These are phyloP conservation scores for Cossypha caffra DNA, from an alignment of 2,797 vertebrate genomes.

Conservation along the genomic window DNA sequence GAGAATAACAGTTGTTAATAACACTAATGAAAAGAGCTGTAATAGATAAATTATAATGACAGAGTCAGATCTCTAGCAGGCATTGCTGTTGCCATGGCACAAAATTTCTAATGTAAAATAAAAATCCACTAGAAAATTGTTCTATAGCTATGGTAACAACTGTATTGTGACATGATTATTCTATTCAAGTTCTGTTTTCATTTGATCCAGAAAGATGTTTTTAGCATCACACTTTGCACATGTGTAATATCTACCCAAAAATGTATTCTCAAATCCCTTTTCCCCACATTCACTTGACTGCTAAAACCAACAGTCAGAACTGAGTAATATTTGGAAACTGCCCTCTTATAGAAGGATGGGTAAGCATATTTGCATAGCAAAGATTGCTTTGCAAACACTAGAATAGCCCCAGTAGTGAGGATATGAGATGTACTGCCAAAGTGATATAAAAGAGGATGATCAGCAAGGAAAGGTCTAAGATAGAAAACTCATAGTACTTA, in stretches of 20 bases:
- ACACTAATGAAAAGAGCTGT: slow-evolving; percentile 47
- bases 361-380: not conserved
- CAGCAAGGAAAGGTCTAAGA: not conserved
- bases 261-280: not conserved
- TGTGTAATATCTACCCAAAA: slow-evolving; percentile 22
- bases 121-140: slow-evolving; percentile 58
- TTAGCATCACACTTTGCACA: slow-evolving; percentile 7
- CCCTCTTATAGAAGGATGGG: not conserved
- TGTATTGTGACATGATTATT: slow-evolving; percentile 4
- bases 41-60: slow-evolving; percentile 62
- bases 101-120: slow-evolving; percentile 56
- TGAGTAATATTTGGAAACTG: not conserved
- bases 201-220: slow-evolving; percentile 35
- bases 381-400: not conserved
- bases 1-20: slow-evolving; percentile 57
- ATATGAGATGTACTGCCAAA: not conserved
- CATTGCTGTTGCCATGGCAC: slow-evolving; percentile 73
- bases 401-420: not conserved
- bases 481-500: not conserved
- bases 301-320: slow-evolving; percentile 11
- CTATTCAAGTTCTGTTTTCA: slow-evolving; percentile 6
- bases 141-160: slow-evolving; percentile 71
- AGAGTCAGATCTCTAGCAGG: slow-evolving; percentile 54
- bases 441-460: not conserved
- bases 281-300: not conserved